Percentiles rank a stretch among this genome's conserved stretches.
Evolutionary conservation across 2,113 vertebrate genomes (phyloP).

Genomic region (Aldabrachelys gigantea): DNA sequence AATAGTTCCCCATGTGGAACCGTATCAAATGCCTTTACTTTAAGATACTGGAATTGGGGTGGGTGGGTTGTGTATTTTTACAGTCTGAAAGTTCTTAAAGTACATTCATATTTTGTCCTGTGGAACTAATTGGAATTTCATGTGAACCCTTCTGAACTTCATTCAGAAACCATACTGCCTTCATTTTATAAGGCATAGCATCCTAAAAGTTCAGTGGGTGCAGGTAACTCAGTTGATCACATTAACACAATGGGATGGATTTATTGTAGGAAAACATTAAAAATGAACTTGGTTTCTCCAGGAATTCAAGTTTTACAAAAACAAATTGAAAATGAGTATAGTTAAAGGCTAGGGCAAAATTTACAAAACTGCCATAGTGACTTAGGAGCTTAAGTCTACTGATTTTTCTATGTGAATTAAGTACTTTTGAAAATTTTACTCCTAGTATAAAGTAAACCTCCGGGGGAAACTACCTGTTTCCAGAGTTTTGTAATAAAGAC

Average conservation of each 20-base stretch:
- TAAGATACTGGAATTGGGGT: neutral
- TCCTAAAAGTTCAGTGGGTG: neutral
- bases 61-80: neutral
- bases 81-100: neutral
- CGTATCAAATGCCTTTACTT: neutral
- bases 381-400: neutral
- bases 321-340: neutral
- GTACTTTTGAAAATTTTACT: neutral
- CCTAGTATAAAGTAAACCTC: neutral
- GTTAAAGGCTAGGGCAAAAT: neutral
- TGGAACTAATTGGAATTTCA: neutral
- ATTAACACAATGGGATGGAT: neutral
- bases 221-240: neutral
- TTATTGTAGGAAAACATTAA: neutral
- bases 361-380: neutral
- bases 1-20: too few relatives aligned
- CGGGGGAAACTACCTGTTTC: neutral
- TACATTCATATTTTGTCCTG: neutral
- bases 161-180: neutral
- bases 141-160: neutral
- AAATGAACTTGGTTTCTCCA: neutral
- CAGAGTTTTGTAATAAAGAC: neutral
- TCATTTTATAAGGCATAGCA: neutral
- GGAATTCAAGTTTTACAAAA: neutral
- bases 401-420: neutral